Conservation (phyloP, 1,140 invertebrate species). For the Drosophila quadrilineata region DNA sequence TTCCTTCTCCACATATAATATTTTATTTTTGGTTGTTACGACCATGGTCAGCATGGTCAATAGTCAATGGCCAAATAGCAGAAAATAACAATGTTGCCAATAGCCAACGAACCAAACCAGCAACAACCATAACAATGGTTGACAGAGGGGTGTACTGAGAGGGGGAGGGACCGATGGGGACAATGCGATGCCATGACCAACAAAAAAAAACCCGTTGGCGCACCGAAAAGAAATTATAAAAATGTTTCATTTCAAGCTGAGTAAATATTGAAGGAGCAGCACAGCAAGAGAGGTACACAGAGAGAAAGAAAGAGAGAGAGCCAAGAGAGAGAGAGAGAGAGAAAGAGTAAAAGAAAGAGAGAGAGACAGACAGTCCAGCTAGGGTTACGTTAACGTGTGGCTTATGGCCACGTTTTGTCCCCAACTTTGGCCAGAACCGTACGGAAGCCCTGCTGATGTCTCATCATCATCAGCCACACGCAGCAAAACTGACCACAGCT, state of each 20-base stretch:
- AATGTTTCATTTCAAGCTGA: slow-evolving; percentile 63
- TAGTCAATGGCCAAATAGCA: slow-evolving; percentile 75
- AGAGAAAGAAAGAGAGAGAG: too few species aligned
- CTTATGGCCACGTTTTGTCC: slow-evolving; percentile 27
- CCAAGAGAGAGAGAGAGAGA: too few species aligned
- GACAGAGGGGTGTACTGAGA: too few species aligned
- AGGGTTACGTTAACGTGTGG: slow-evolving; percentile 14
- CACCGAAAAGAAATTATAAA: slow-evolving; percentile 66
- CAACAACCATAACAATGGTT: slow-evolving; percentile 39
- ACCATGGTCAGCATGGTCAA: too few species aligned
- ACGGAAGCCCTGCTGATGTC: slow-evolving; percentile 70
- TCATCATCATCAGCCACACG: slow-evolving; percentile 70
- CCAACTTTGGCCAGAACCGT: slow-evolving; percentile 33
- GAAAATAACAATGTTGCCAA: slow-evolving; percentile 78
- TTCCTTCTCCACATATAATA: too few species aligned
- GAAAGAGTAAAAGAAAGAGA: too few species aligned
- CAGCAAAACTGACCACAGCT: slow-evolving; percentile 57
- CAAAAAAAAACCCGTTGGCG: slow-evolving; percentile 16
- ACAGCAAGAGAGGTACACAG: too few species aligned
- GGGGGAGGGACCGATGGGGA: too few species aligned
- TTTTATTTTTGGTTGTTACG: too few species aligned
- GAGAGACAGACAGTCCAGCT: too few species aligned
- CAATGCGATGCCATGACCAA: too few species aligned
- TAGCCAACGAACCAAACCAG: slow-evolving; percentile 73
- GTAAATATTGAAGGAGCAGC: slow-evolving; percentile 66